Conservation (phyloP, 2,797 vertebrate species). For the Sebastes goodei region DNA sequence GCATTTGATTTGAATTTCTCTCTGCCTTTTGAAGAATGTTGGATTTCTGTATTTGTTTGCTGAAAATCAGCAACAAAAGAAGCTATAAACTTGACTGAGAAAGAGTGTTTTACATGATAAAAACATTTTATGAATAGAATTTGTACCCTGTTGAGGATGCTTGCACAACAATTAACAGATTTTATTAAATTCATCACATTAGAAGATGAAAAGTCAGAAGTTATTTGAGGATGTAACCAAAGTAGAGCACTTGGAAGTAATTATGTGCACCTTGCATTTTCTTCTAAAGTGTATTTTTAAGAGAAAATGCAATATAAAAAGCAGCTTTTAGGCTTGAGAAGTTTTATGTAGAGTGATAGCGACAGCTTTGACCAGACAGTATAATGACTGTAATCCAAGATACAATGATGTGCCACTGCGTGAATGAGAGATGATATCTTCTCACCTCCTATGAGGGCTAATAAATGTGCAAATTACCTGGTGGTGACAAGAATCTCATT, state of each 20-base stretch:
- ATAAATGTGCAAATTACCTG: constrained; percentile 26
- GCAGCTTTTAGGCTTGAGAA: not conserved
- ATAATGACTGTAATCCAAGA: not conserved
- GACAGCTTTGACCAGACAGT: not conserved
- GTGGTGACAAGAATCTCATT: not conserved
- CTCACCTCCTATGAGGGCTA: constrained; percentile 3
- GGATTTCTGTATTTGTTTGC: not conserved
- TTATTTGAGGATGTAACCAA: not conserved
- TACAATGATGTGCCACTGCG: not conserved
- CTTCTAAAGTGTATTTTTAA: not conserved
- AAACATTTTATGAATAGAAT: not conserved
- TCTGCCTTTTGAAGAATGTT: not conserved
- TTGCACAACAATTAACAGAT: not conserved
- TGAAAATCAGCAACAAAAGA: not conserved
- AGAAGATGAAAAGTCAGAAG: not conserved
- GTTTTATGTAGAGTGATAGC: not conserved
- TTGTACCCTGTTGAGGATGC: not conserved
- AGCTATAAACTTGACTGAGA: not conserved
- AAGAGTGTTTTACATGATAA: not conserved
- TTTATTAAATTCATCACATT: not conserved
- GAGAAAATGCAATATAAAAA: not conserved
- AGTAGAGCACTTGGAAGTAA: not conserved
- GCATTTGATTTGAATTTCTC: not conserved
- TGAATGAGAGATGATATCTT: not conserved
- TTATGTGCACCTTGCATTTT: not conserved